These are phyloP conservation scores for Chroicocephalus ridibundus DNA, from an alignment of 2,113 vertebrate species.

Conservation along the genomic window DNA sequence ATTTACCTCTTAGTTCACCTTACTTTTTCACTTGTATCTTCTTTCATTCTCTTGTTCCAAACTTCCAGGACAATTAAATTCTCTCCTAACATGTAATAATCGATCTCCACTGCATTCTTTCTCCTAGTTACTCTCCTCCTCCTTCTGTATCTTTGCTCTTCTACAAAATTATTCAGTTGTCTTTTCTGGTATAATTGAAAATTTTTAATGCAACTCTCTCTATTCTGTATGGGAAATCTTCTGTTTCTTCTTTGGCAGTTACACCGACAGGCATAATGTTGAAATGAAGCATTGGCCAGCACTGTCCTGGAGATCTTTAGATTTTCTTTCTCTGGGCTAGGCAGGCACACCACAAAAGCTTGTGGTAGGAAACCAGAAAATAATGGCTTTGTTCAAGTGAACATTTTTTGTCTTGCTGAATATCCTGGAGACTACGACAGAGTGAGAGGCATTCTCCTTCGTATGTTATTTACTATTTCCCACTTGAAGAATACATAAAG, in stretches of 20 bases:
- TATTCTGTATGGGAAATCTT: not conserved
- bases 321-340: not conserved
- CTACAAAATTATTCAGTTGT: not conserved
- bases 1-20: not conserved
- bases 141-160: not conserved
- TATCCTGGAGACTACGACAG: not conserved
- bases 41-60: not conserved
- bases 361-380: not conserved
- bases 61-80: not conserved
- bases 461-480: not conserved
- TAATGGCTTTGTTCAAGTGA: not conserved
- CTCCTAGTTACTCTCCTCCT: not conserved
- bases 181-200: not conserved
- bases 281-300: not conserved
- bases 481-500: not conserved
- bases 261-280: not conserved
- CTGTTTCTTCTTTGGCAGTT: not conserved
- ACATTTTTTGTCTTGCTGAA: not conserved
- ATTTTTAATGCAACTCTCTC: not conserved
- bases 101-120: not conserved
- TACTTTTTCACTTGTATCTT: not conserved
- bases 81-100: not conserved
- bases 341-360: not conserved
- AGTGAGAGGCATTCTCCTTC: not conserved
- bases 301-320: not conserved